Base-by-base conservation (phyloP, 1,140 invertebrate genomes). In the Diorhabda elongata region DNA sequence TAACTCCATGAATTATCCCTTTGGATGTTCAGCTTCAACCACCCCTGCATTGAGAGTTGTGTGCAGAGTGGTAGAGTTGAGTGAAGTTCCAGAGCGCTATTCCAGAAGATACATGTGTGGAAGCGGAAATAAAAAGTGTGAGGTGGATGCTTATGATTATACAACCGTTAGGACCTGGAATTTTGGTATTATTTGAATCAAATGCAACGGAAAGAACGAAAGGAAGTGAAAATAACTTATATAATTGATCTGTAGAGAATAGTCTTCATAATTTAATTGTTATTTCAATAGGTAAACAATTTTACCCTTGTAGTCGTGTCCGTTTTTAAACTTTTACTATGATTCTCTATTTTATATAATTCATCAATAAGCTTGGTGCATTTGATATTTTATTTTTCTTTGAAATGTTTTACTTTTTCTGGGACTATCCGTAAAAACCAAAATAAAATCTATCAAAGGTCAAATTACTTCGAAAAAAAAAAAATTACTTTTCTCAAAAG, bases 61-160 rank as follows among this genome's bases (percentile, higher is more conserved):
- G 42, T 60, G 11, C 6, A 41, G 11, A 61, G 66, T 59, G 66
- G 66, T 57, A 52, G 47, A 52, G 47, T 52, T 6, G 47, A 62
- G 71, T 62, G 63, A 67, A 64, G 69, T 58, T 71, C 9, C 58
- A 8, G 71, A 58, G 67, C 69, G 72, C 69, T 66, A 67, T 58
- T 66, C 69, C 71, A 67, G 67, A 71, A 74, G 71, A 72, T 74
- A 74, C 73, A 74, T 74, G 73, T 74, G 73, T 74, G 69, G 73
- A 74, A 70, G 68, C 61, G 71, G 67, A 74, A 74, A 72, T 73
- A 74, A 69, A 74, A 61, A 61, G 67, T 71, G 69, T 66, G 64
- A 69, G 67, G 58, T 58, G 69, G 69, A 74, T 72, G 68, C 66
- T 67, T 57, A 74, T 74, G 70, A 66, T 72, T 74, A 74, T 74